A percentile compares a stretch with the other conserved stretches of the same genome.
Evolutionary conservation across 2,888 invertebrate species (phyloP).

Genomic region (Oxycera nigricornis): DNA sequence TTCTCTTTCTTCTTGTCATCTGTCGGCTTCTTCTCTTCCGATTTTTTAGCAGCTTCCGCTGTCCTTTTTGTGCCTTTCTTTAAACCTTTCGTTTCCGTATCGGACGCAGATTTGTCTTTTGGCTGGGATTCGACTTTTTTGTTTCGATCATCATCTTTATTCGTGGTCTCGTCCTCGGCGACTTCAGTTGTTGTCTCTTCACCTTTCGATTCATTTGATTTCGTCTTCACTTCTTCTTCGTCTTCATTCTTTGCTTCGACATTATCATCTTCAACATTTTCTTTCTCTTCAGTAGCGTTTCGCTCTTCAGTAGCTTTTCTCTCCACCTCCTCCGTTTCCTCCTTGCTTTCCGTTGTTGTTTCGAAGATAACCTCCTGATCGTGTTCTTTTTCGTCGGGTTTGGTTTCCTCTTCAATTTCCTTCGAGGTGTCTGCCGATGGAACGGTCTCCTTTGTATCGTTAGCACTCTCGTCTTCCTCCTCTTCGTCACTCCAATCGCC

Average conservation of each 20-base stretch:
- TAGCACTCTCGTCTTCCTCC: slow-evolving; percentile 52
- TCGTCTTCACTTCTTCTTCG: slow-evolving; percentile 38
- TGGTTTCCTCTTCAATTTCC: not conserved
- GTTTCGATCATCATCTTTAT: not conserved
- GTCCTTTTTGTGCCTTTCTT: not conserved
- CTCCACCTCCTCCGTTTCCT: slow-evolving; percentile 10
- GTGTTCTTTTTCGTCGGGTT: slow-evolving; percentile 24
- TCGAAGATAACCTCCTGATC: slow-evolving; percentile 51
- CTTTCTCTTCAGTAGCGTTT: slow-evolving; percentile 33
- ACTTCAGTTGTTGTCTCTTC: slow-evolving; percentile 46
- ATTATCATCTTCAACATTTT: not conserved
- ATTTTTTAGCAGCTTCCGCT: not conserved
- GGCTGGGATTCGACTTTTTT: slow-evolving; percentile 45
- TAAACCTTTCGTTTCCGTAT: not conserved
- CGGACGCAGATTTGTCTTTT: not conserved
- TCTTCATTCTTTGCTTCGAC: slow-evolving; percentile 44
- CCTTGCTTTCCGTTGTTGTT: slow-evolving; percentile 61
- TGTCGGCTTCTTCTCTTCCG: not conserved
- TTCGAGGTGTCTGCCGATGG: not conserved
- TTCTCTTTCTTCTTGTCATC: not conserved
- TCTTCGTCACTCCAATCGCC: slow-evolving; percentile 62
- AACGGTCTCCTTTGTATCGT: not conserved
- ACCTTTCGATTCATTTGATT: slow-evolving; percentile 47
- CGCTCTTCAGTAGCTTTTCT: not conserved
- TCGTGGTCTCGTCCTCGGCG: slow-evolving; percentile 14